Base-by-base conservation (phyloP, 2,888 invertebrate genomes). In the Apoderus coryli region DNA sequence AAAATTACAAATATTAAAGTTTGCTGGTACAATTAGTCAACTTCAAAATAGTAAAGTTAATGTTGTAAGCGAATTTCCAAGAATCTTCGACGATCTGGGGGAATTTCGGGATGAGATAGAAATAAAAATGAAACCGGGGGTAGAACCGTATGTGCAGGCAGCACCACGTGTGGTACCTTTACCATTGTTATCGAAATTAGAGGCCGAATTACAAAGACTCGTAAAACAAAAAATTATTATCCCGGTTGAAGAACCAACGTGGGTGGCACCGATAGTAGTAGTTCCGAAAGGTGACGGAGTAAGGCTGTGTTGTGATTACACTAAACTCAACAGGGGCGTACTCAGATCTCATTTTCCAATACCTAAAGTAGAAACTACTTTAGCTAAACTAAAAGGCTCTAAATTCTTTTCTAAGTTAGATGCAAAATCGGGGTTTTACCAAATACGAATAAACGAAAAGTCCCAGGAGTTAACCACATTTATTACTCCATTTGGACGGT, bases 381-480 rank as follows among this genome's bases (percentile, higher is more conserved):
- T 44, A 27, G 42, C 41, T 4, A 34, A 37, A 15, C 15, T 47
- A 15, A 41, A 34, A 25, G 37, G 41, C 4, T 37, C 44, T 2
- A 39, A 34, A 34, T 14, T 35, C 25, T 49, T 45, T 35, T 42
- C 43, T 13, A 41, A 40, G 19, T 27, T 47, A 11, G 44, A 47
- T 26, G 43, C 43, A 1, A 39, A n/a, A 5, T 19, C 16, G 4
- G 26, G 22, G 5, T 36, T 36, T 26, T 36, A 33, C 25, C 33
- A 36, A 29, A n/a, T n/a, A n/a, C n/a, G 25, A 25, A 3, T 30
- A 10, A 23, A 6, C 10, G 14, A 30, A 3, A 22, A 30, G 1
- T 15, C 15, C n/a, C 31, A 31, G 14, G 24, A 26, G 27, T 32
- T 10, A n/a, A n/a, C n/a, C 33, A 28, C n/a, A n/a, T n/a, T n/a